phyloP scores from a whole-genome alignment of 2,797 vertebrate species.

The Gymnoscopelus braueri region DNA sequence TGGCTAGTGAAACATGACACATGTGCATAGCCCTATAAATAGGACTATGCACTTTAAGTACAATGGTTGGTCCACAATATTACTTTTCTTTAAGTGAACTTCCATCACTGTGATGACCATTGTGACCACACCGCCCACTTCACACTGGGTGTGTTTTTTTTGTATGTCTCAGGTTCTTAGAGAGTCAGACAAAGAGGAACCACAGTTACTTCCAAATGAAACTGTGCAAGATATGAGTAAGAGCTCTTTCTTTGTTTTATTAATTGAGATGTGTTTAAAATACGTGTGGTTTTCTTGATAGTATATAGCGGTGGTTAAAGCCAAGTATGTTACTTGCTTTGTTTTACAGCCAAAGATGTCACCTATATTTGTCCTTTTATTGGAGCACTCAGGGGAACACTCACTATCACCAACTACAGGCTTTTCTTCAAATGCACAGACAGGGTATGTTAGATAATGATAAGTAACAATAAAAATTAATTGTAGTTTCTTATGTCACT shows the following conservation, averaged over 20 bases:
- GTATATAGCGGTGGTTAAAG: not conserved
- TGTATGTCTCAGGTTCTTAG: constrained; percentile 78
- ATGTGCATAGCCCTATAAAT: no score
- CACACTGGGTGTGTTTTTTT: no score
- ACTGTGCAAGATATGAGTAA: constrained; percentile 87
- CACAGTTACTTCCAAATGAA: constrained; percentile 91
- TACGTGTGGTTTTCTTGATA: no score
- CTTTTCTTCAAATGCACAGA: constrained; percentile 97
- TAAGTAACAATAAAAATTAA: not conserved
- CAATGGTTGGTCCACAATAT: no score
- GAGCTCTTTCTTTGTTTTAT: constrained; percentile 8
- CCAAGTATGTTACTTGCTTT: constrained; percentile 4
- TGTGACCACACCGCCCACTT: no score
- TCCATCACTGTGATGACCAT: no score
- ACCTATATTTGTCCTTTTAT: constrained; percentile 97
- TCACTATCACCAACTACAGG: constrained; percentile 95
- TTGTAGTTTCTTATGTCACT: constrained; percentile 1
- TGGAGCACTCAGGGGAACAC: constrained; percentile 90
- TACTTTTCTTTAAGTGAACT: no score
- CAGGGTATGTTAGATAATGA: constrained; percentile 82
- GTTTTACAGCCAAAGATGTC: constrained; percentile 89
- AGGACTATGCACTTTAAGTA: no score
- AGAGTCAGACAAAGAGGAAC: constrained; percentile 91
- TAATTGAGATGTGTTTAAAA: not conserved
- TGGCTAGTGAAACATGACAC: no score